Evolutionary conservation across 2,113 vertebrate genomes (phyloP), one percentile per base, ranked within the genome.

Genomic region (Sphaerodactylus townsendi): DNA sequence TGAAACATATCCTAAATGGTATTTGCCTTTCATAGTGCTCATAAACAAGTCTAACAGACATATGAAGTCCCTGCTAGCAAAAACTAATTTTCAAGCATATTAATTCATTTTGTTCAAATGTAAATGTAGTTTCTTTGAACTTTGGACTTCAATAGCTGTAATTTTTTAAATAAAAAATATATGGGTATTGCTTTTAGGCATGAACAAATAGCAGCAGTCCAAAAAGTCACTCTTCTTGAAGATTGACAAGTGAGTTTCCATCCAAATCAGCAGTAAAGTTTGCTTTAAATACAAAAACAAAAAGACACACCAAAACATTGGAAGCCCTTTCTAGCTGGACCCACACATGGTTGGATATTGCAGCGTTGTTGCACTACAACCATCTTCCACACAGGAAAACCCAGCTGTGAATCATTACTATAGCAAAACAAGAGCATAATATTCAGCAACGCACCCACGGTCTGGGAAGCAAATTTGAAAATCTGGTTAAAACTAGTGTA

Each of bases 1-100:
- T 48, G 85, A 86, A 83, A 76, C 1, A 79, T 69, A 74, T 82
- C 81, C 10, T 75, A 71, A 77, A 75, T 79, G 69, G 48, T 53
- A 44, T 19, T 71, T 30, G 30, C 44, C 28, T 56, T 79, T 87
- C 77, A 68, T n/a, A 41, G n/a, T 37, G 9, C 3, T 25, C 15
- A 37, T 48, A 74, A 25, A 76, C 46, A 76, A 25, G 25, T 77
- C 1, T n/a, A 3, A 6, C 70, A 44, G 70, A 87, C 48, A 81
- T 2, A 48, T 77, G 82, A 90, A 89, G 68, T 30, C 5, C 1
- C 25, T 81, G 39, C 62, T 10, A 84, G 64, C 1, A 59, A 73
- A 79, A 87, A 79, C 1, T 9, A 4, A 53, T 85, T 87, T 89
- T 81, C 28, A 46, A 66, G 66, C 75, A 81, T 59, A 35, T 0